Percentiles rank a stretch among this genome's conserved stretches.
Conservation (phyloP, 2,797 vertebrate species). For the Gymnodraco acuticeps region DNA sequence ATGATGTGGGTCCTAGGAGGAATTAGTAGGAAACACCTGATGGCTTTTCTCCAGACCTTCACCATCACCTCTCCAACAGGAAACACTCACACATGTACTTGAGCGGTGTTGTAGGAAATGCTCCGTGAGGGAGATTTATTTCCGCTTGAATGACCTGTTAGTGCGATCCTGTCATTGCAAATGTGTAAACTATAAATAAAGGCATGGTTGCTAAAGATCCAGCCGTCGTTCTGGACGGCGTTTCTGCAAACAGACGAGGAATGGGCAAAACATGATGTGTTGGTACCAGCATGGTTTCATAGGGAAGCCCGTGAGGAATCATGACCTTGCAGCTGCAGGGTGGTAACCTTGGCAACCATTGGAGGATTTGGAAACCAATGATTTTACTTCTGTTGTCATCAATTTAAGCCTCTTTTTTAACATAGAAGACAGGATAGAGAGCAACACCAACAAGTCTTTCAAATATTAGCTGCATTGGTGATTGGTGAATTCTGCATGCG, state of each 20-base stretch:
- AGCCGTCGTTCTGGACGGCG: conserved; percentile 7
- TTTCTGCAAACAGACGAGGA: conserved; percentile 31
- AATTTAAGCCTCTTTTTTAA: no score
- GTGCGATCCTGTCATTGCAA: conserved; percentile 10
- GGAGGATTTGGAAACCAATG: no score
- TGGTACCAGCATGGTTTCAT: background rate
- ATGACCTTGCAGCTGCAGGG: background rate
- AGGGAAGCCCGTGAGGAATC: no score
- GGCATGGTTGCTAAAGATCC: background rate
- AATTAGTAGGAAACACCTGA: conserved; percentile 78
- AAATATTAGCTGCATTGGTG: no score
- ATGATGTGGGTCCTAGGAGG: conserved; percentile 48
- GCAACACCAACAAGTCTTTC: no score
- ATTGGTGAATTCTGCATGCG: no score
- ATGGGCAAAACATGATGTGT: conserved; percentile 25
- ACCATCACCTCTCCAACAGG: conserved; percentile 57
- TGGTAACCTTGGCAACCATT: background rate
- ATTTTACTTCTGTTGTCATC: no score
- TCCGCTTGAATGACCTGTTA: conserved; percentile 31
- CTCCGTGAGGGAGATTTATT: background rate
- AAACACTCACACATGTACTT: conserved; percentile 50
- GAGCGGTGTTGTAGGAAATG: conserved; percentile 44
- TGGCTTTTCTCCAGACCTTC: conserved; percentile 13
- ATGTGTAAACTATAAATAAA: background rate
- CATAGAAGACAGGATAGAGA: no score